Conservation (phyloP, 2,113 vertebrate species). For the Hiodon tergisus region DNA sequence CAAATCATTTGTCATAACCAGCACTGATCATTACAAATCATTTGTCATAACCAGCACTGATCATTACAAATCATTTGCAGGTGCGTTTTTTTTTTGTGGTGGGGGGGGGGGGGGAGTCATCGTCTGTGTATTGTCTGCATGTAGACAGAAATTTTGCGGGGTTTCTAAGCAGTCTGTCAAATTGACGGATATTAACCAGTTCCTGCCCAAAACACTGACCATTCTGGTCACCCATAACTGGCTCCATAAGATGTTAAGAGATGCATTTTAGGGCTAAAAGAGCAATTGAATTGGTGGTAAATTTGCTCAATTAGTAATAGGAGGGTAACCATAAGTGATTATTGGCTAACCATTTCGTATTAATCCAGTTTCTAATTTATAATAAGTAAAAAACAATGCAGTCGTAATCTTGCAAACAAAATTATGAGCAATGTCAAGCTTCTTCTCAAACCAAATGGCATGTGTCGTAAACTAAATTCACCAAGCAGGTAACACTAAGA, state of each 20-base stretch:
- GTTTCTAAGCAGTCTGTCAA: background rate
- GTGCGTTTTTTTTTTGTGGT: slow-evolving; percentile 3
- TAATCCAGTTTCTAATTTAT: no score
- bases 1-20: slow-evolving; percentile 31
- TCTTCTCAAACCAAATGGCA: background rate
- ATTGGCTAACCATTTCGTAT: no score
- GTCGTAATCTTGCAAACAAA: no score
- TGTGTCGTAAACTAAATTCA: background rate
- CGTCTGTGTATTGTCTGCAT: no score
- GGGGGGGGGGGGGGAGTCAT: background rate
- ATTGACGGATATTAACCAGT: background rate
- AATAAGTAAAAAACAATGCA: no score
- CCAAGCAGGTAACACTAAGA: background rate
- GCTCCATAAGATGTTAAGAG: background rate
- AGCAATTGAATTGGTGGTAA: background rate
- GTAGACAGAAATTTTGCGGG: no score
- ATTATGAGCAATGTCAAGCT: background rate
- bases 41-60: slow-evolving; percentile 27
- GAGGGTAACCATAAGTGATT: background rate
- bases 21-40: slow-evolving; percentile 34
- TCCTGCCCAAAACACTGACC: background rate
- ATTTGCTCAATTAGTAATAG: background rate
- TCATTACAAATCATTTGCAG: slow-evolving; percentile 35
- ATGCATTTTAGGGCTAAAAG: background rate
- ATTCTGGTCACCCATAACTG: background rate